A percentile compares a stretch with the other conserved stretches of the same genome.
Evolutionary conservation across 2,113 vertebrate species (phyloP).

Genomic region (Channa maculata): DNA sequence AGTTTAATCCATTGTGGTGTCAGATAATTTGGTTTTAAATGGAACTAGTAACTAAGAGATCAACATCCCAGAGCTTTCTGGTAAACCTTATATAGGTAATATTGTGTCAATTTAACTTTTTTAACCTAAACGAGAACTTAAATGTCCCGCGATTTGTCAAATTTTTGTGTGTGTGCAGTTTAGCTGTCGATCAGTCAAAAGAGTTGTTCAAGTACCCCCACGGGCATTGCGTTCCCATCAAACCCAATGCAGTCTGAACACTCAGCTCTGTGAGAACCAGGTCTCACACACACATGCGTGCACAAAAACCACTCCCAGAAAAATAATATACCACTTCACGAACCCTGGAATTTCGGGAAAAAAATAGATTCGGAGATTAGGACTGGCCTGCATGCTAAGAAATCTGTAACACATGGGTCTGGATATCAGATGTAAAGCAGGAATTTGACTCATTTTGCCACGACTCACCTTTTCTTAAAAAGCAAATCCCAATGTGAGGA

Average conservation of each 20-base stretch:
- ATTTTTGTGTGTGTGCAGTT: constrained; percentile 1
- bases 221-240: constrained; percentile 72
- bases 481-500: background rate
- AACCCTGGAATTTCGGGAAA: constrained; percentile 60
- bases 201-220: constrained; percentile 46
- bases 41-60: too few species aligned
- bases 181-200: constrained; percentile 56
- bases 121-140: too few species aligned
- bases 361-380: constrained; percentile 59
- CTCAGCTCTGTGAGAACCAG: constrained; percentile 68
- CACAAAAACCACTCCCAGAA: constrained; percentile 47
- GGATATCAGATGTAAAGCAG: constrained; percentile 30
- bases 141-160: background rate
- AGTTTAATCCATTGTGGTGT: too few species aligned
- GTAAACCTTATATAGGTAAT: too few species aligned
- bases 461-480: background rate
- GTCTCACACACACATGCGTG: constrained; percentile 23
- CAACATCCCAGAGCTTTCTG: too few species aligned
- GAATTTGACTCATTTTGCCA: background rate
- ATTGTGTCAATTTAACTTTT: too few species aligned
- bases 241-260: constrained; percentile 28
- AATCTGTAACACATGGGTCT: background rate
- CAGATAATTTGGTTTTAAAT: too few species aligned
- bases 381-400: constrained; percentile 30
- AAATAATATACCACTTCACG: constrained; percentile 58